Evolutionary conservation across 92 coral and sea anemone species (phyloP), one percentile per base, ranked within the genome.

Genomic region (Galaxea fascicularis): DNA sequence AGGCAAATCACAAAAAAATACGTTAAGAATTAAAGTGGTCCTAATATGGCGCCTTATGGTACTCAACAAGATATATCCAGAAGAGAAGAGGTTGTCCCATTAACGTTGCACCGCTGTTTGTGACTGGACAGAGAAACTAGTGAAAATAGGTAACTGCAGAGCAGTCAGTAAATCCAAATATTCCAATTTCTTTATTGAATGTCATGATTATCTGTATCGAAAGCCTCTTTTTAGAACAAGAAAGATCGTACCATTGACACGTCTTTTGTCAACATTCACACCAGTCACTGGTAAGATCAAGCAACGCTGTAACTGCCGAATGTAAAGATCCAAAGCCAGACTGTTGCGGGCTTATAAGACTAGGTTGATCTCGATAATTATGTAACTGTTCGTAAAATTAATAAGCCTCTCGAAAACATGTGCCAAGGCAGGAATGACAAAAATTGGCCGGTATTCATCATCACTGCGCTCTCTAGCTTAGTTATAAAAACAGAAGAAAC

Each of bases 301-400:
- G 20, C 73, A 80, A 54, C 14, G 71, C 62, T 65, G 85, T 67
- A 17, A 28, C 63, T 49, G 73, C 29, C 39, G 76, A 67, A 56
- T 80, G 85, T 4, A 58, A 8, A 3, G 76, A 35, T 65, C 85
- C 41, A 66, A 80, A 80, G 3, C 76, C 85, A 65, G 85, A 80
- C 29, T 80, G 85, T 35, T 76, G 30, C 12, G 25, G 25, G 1
- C 0, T 20, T 13, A 59, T 5, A 20, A 59, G 28, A 22, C 65
- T 27, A 20, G 18, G 25, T 4, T 20, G 28, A 59, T 59, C 4
- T 18, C 18, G 11, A 6, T 59, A 21, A 59, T 8, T 20, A 5
- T 59, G 28, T n/a, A 59, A 27, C 28, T 59, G 65, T 20, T 59
- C 27, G 65, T n/a, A n/a, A n/a, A n/a, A n/a, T n/a, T n/a, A n/a